Percentiles rank a stretch among this genome's conserved stretches.
Conservation (phyloP, 2,797 vertebrate genomes). For the Poeciliopsis presidionis region DNA sequence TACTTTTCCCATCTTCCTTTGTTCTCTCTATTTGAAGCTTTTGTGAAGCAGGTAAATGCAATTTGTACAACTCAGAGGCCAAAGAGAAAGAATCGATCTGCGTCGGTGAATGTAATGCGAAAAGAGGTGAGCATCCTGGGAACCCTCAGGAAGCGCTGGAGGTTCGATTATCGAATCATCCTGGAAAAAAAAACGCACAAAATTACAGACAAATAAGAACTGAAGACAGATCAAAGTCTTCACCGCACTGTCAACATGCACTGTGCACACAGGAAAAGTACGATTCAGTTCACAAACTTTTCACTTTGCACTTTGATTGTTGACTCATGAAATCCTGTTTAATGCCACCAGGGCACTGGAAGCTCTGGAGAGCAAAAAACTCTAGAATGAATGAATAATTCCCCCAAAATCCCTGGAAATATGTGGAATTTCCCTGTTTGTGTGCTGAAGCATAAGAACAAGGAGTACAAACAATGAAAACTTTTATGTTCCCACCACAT, state of each 20-base stretch:
- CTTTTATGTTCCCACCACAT: not conserved
- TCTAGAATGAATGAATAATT: not conserved
- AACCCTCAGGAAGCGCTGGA: constrained; percentile 25
- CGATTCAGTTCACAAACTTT: not conserved
- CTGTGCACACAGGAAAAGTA: not conserved
- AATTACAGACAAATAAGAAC: not conserved
- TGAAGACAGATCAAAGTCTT: not conserved
- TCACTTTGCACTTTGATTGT: not conserved
- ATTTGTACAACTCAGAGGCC: constrained; percentile 49
- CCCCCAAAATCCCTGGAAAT: not conserved
- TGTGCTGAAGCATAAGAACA: not conserved
- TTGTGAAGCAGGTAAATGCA: constrained; percentile 59
- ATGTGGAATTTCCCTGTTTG: not conserved
- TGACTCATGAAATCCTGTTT: not conserved
- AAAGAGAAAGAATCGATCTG: constrained; percentile 49
- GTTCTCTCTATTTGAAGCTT: constrained; percentile 40
- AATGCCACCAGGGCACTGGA: not conserved
- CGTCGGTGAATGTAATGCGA: constrained; percentile 36
- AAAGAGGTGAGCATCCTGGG: constrained; percentile 28
- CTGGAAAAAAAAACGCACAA: constrained; percentile 29
- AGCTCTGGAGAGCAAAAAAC: not conserved
- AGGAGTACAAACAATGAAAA: not conserved
- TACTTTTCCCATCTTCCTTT: constrained; percentile 44
- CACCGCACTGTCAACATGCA: not conserved
- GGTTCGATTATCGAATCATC: constrained; percentile 19